These are phyloP conservation scores for Leucopsar rothschildi DNA, from an alignment of 2,113 vertebrate genomes.

Conservation along the genomic window DNA sequence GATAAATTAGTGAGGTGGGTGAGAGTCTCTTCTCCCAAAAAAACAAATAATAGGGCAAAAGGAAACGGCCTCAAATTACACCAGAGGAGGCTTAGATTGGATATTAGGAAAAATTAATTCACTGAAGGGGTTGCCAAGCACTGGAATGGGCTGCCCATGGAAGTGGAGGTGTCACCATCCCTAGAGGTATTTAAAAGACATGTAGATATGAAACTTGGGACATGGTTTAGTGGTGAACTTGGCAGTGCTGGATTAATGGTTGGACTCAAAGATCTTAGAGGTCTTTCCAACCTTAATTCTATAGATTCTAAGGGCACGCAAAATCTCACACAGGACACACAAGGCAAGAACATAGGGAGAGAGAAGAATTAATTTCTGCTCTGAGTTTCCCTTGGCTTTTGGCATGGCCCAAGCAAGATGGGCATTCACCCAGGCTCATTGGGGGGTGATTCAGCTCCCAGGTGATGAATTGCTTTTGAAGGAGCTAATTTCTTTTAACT, in stretches of 20 bases:
- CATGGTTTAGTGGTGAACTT: neutral
- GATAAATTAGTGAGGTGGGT: neutral
- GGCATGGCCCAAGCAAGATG: neutral
- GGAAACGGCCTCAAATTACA: neutral
- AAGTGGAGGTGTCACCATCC: neutral
- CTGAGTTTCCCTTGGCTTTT: neutral
- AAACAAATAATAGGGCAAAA: neutral
- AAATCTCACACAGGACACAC: neutral
- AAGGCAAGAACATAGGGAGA: neutral
- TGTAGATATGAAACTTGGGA: neutral
- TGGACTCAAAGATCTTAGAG: neutral
- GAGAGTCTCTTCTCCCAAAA: neutral
- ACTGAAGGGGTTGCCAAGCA: neutral
- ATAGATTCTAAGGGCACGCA: neutral
- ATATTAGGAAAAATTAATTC: neutral
- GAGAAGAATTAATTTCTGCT: neutral
- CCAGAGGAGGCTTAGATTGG: neutral
- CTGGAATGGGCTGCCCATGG: neutral
- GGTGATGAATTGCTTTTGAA: neutral
- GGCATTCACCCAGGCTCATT: neutral
- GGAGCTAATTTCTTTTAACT: neutral
- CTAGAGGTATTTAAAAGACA: neutral
- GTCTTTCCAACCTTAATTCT: neutral
- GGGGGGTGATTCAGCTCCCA: neutral
- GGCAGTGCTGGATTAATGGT: neutral